Evolutionary conservation across 2,113 vertebrate species (phyloP).

Genomic region (Prinia subflava): DNA sequence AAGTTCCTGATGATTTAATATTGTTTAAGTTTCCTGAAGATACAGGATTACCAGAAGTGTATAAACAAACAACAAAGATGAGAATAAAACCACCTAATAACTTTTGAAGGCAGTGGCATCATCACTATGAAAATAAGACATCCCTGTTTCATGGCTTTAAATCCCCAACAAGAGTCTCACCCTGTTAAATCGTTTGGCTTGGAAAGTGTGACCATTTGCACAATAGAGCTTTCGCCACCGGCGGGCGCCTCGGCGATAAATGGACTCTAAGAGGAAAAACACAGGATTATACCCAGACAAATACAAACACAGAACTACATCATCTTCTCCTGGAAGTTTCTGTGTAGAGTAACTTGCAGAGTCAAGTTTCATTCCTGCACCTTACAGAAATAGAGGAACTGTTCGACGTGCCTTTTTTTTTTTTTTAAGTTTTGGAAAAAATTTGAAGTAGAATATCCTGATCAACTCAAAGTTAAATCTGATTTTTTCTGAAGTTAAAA

Average conservation of each 20-base stretch:
- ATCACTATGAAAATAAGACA: not conserved
- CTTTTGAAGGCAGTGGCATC: not conserved
- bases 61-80: not conserved
- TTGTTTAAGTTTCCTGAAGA: not conserved
- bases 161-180: conserved; percentile 69
- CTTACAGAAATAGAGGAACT: not conserved
- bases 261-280: conserved; percentile 85
- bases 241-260: conserved; percentile 94
- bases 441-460: not conserved
- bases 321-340: not conserved
- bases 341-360: not conserved
- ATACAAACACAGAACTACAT: not conserved
- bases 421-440: not conserved
- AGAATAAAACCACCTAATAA: not conserved
- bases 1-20: not conserved
- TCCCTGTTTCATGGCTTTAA: conserved; percentile 18
- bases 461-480: not conserved
- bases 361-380: not conserved
- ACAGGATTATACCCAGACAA: conserved; percentile 41
- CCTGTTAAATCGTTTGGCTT: conserved; percentile 98
- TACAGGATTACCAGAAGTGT: not conserved
- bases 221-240: conserved; percentile 99
- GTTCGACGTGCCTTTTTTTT: not conserved
- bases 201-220: conserved; percentile 96
- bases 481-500: not conserved